Evolutionary conservation across 2,888 invertebrate genomes (phyloP).

Genomic region (Leucophenga montana): DNA sequence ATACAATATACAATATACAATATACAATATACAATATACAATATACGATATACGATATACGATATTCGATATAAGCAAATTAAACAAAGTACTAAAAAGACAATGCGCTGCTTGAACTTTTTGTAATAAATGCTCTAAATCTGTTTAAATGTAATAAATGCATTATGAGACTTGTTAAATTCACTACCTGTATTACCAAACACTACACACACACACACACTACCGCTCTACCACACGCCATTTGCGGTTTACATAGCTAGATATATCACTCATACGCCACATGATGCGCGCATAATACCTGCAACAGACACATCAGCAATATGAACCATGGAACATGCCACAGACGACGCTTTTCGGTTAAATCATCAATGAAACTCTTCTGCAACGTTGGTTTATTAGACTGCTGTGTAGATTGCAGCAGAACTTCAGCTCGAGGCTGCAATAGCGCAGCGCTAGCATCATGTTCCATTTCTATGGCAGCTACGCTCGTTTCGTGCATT

Average conservation of each 20-base stretch:
- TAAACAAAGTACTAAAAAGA: too few relatives aligned
- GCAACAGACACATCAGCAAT: conserved; percentile 56
- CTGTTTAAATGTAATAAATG: too few relatives aligned
- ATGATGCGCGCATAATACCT: conserved; percentile 47
- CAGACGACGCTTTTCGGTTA: conserved; percentile 45
- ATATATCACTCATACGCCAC: conserved; percentile 48
- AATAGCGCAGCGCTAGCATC: conserved; percentile 40
- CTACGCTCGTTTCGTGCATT: not conserved
- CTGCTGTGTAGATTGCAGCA: too few relatives aligned
- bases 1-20: too few relatives aligned
- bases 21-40: too few relatives aligned
- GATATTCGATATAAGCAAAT: too few relatives aligned
- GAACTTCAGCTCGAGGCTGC: conserved; percentile 35
- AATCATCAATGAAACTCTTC: conserved; percentile 55
- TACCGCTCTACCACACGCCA: conserved; percentile 7
- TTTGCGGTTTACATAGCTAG: conserved; percentile 25
- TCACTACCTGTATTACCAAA: too few relatives aligned
- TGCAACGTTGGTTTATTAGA: conserved; percentile 30
- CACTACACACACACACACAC: conserved; percentile 17
- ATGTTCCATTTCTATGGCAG: conserved; percentile 38
- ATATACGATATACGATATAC: too few relatives aligned
- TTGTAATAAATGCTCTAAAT: too few relatives aligned
- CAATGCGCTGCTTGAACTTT: too few relatives aligned
- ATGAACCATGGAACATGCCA: conserved; percentile 67
- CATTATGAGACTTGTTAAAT: too few relatives aligned